Conservation (phyloP, 2,888 invertebrate genomes). For the Drosophila robusta region DNA sequence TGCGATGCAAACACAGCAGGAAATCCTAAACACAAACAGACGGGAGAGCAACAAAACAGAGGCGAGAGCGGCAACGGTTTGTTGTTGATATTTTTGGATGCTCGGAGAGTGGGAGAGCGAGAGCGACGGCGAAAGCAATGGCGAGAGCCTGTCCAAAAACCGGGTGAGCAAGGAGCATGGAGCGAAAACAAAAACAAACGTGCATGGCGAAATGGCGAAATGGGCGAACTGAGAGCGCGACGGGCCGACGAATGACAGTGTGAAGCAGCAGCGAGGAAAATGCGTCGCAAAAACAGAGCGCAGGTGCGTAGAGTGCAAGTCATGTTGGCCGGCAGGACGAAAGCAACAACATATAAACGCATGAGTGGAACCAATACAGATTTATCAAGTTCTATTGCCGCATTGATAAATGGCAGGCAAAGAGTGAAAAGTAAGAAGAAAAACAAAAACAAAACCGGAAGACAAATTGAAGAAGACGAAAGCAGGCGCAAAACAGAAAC, state of each 20-base stretch:
- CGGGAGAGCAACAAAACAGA: neutral
- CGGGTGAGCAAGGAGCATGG: slow-evolving; percentile 41
- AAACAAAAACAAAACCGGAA: slow-evolving; percentile 45
- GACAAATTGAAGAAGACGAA: slow-evolving; percentile 12
- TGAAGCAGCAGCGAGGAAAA: slow-evolving; percentile 57
- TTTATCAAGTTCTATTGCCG: slow-evolving; percentile 3
- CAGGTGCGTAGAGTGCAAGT: slow-evolving; percentile 63
- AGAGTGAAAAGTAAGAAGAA: neutral
- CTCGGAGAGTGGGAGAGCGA: slow-evolving; percentile 4
- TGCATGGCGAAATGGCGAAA: neutral
- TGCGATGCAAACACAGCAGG: slow-evolving; percentile 25
- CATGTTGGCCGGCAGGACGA: slow-evolving; percentile 38
- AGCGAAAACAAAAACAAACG: slow-evolving; percentile 41
- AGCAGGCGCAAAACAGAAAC: slow-evolving; percentile 27
- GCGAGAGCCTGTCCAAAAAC: slow-evolving; percentile 24
- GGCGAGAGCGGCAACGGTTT: slow-evolving; percentile 17
- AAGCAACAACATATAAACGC: neutral
- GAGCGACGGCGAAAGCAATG: neutral
- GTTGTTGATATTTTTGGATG: slow-evolving; percentile 27
- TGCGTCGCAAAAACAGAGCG: slow-evolving; percentile 74
- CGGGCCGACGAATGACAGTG: slow-evolving; percentile 52
- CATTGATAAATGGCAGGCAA: slow-evolving; percentile 3
- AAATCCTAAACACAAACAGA: slow-evolving; percentile 13
- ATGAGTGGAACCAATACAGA: neutral
- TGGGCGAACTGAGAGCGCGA: slow-evolving; percentile 16